Evolutionary conservation across 2,113 vertebrate species (phyloP).

Genomic region (Blennius ocellaris): DNA sequence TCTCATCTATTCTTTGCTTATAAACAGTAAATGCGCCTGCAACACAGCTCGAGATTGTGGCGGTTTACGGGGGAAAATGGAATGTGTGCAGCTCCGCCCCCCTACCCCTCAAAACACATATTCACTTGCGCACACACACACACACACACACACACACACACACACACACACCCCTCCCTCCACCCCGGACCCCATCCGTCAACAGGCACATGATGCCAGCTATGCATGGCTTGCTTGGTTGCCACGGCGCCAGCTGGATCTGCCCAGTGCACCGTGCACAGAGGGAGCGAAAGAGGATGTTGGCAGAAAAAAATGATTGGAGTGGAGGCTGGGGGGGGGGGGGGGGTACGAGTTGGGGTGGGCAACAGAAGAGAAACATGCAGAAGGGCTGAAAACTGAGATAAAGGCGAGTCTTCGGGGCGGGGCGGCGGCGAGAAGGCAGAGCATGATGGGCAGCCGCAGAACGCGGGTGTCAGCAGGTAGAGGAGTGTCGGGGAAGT

Average conservation of each 20-base stretch:
- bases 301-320: conserved; percentile 34
- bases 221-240: conserved; percentile 50
- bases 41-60: conserved; percentile 6
- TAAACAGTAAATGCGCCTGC: conserved; percentile 14
- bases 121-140: too few species aligned
- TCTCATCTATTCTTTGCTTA: conserved; percentile 8
- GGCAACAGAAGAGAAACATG: conserved; percentile 38
- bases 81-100: not conserved
- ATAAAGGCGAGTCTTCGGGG: conserved; percentile 26
- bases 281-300: conserved; percentile 17
- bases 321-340: conserved; percentile 5
- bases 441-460: not conserved
- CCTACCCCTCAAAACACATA: too few species aligned
- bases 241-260: conserved; percentile 58
- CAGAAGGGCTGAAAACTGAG: conserved; percentile 33
- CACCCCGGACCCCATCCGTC: conserved; percentile 25
- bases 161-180: not conserved
- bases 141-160: conserved; percentile 15
- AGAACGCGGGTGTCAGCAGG: conserved; percentile 27
- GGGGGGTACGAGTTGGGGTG: conserved; percentile 16
- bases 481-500: conserved; percentile 22
- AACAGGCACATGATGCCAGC: conserved; percentile 49
- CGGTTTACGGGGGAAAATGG: conserved; percentile 15
- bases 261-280: conserved; percentile 34
- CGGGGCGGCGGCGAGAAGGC: too few species aligned